Base-by-base conservation (phyloP, 2,888 invertebrate species). In the Euplexia lucipara region DNA sequence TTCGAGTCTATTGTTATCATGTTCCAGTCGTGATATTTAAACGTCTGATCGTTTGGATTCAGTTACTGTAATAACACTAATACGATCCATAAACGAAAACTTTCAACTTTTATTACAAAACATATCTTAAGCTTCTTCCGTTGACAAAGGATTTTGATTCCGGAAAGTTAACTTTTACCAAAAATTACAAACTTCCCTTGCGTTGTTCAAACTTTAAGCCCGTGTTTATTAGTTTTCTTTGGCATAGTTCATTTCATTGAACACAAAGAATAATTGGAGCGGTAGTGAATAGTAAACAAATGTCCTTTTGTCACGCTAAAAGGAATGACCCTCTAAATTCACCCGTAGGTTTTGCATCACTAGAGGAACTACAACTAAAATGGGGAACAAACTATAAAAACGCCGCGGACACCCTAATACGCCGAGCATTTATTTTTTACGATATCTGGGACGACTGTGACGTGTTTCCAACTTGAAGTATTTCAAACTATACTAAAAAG, bases 271-370 rank as follows among this genome's bases (percentile, higher is more conserved):
- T 70, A 61, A 64, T 64, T 67, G 14, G 62, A 59, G 68, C 30
- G 26, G 22, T 39, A 42, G 30, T 58, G 65, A 71, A 68, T 67
- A 37, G 47, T 63, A 61, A 66, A 65, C 60, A 54, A 79, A 79
- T 75, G 70, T 53, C 45, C 35, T 35, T 45, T 79, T 73, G 83
- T 78, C 81, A 81, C 83, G 81, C 80, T 57, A 69, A 62, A n/a
- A 61, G 42, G 41, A 53, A 64, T 67, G 66, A 64, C 75, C 78
- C 78, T 63, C 49, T 49, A 53, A 62, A 70, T 71, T 75, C 26
- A 61, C 45, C 22, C 45, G 45, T 61, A 44, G 45, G 54, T 69
- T 41, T 54, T 68, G 61, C 57, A 63, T 69, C 54, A n/a, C n/a
- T 20, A 71, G 53, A 71, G 42, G 42, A 69, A 75, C 57, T 48